Conservation (phyloP, 2,113 vertebrate genomes). For the Acanthisitta chloris region DNA sequence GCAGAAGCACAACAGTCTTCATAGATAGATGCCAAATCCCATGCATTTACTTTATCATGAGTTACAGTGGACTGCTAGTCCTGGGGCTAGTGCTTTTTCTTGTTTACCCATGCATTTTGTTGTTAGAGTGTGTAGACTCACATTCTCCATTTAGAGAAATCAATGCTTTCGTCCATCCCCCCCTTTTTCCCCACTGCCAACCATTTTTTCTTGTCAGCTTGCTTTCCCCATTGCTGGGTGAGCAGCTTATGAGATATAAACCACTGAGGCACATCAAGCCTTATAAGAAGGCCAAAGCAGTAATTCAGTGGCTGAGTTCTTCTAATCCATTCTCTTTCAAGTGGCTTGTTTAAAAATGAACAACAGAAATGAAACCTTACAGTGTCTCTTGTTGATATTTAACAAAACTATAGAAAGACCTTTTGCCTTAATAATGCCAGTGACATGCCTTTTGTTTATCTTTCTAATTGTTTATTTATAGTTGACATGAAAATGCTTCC, state of each 20-base stretch:
- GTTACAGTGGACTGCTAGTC: background rate
- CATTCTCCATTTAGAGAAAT: constrained; percentile 29
- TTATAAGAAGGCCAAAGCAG: background rate
- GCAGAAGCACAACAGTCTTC: background rate
- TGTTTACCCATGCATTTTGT: constrained; percentile 4
- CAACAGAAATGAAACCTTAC: constrained; percentile 13
- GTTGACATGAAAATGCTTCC: constrained; percentile 62
- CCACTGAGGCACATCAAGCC: constrained; percentile 7
- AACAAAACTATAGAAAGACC: constrained; percentile 42
- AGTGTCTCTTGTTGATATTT: constrained; percentile 34
- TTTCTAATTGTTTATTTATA: constrained; percentile 73
- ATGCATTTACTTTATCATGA: background rate
- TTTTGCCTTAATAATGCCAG: constrained; percentile 64
- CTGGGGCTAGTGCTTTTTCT: constrained; percentile 14
- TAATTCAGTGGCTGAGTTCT: constrained; percentile 35
- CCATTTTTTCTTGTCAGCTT: constrained; percentile 29
- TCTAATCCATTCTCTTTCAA: constrained; percentile 42
- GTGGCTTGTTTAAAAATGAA: constrained; percentile 29
- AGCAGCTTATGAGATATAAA: constrained; percentile 49
- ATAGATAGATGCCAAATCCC: background rate
- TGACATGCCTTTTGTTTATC: constrained; percentile 57
- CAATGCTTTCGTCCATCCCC: background rate
- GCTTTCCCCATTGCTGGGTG: constrained; percentile 12
- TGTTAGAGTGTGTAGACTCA: background rate
- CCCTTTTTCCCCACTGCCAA: background rate